Evolutionary conservation across 2,888 invertebrate species (phyloP), one percentile per base, ranked within the genome.

Genomic region (Drosophila pseudotakahashii): DNA sequence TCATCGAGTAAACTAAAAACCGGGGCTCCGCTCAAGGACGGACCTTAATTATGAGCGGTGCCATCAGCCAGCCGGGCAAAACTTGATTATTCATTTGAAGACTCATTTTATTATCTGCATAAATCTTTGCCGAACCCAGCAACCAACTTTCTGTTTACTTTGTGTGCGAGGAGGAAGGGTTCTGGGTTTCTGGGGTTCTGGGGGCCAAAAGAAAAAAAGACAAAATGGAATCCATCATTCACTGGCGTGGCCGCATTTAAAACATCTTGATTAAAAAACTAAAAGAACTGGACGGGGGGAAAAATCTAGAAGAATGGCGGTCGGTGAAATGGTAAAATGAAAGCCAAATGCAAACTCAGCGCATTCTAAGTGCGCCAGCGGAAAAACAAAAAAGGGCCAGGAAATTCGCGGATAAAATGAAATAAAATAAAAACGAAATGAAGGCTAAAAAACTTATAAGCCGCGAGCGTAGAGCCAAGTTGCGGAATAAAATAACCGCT

Each of bases 81-180:
- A 82, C 78, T 86, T 80, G 73, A 86, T 78, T 82, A 79, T 79
- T 78, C 81, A 83, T 86, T 86, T 78, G 81, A 83, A 77, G 81
- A 81, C 79, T 87, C 87, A 78, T 82, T 81, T 78, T 81, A 84
- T 87, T 82, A 82, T 87, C 84, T 81, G 82, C 74, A 87, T 82
- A 87, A 87, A 78, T 87, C 81, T 81, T 79, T 68, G 71, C 75
- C 76, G 76, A 76, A 68, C 73, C 71, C 69, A 62, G 44, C 57
- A 55, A 37, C 75, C 71, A 75, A 84, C 69, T 83, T 81, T 75
- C 68, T 78, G 77, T 83, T 87, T 87, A 78, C 85, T 85, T 68
- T 77, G 58, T 64, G n/a, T n/a, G n/a, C n/a, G n/a, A n/a, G n/a
- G n/a, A n/a, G n/a, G n/a, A n/a, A n/a, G n/a, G n/a, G n/a, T n/a